These are phyloP conservation scores for Actenoides hombroni DNA, from an alignment of 2,113 vertebrate species.

Conservation along the genomic window DNA sequence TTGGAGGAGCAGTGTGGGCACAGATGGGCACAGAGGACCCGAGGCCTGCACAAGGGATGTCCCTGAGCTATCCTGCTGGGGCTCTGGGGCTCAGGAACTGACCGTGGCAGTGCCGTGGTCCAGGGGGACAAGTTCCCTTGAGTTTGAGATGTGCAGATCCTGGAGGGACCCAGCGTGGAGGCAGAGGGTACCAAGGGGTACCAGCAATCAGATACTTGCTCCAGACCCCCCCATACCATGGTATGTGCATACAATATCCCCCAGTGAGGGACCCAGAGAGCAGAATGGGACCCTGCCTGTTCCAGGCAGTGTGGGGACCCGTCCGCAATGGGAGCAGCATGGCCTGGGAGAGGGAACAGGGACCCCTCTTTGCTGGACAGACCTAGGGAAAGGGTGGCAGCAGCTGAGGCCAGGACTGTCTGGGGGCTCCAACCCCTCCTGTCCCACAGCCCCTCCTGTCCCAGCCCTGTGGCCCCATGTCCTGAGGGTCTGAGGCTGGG, in stretches of 20 bases:
- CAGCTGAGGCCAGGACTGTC: background rate
- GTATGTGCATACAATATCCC: rapidly evolving
- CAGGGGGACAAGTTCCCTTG: background rate
- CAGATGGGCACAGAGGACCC: background rate
- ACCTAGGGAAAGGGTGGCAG: background rate
- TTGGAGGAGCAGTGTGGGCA: background rate
- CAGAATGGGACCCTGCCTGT: background rate
- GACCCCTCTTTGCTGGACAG: rapidly evolving
- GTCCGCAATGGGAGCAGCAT: rapidly evolving
- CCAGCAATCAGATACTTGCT: background rate
- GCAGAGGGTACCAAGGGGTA: background rate
- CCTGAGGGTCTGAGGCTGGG: background rate
- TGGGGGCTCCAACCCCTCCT: background rate
- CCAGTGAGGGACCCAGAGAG: background rate
- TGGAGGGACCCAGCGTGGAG: background rate
- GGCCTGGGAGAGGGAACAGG: rapidly evolving
- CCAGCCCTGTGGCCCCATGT: rapidly evolving
- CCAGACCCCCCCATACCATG: background rate
- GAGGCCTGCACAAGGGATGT: too few relatives aligned
- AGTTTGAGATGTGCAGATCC: background rate
- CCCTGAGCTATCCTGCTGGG: background rate
- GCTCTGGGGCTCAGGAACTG: background rate
- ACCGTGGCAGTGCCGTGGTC: background rate
- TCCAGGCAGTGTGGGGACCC: rapidly evolving
- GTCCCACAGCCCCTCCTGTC: background rate